Evolutionary conservation across 2,113 vertebrate species (phyloP).

Genomic region (Cheirogaleus medius): DNA sequence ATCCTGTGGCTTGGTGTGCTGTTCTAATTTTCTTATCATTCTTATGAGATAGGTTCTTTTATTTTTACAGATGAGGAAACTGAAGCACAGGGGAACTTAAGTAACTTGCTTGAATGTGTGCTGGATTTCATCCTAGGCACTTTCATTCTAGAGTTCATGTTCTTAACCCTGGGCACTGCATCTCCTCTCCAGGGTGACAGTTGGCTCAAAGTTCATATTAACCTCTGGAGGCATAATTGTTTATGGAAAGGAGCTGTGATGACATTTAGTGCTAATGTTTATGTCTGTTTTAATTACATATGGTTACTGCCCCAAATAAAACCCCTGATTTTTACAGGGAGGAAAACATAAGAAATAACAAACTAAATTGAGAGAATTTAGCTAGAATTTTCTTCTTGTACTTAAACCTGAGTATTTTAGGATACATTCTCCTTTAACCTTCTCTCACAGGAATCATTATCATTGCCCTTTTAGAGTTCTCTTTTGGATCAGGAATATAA

Average conservation of each 20-base stretch:
- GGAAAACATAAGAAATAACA: neutral
- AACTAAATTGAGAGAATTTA: neutral
- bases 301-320: neutral
- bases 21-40: neutral
- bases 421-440: neutral
- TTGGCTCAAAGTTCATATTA: neutral
- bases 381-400: neutral
- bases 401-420: neutral
- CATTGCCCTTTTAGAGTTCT: neutral
- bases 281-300: neutral
- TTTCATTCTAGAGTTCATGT: neutral
- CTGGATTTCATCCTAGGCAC: neutral
- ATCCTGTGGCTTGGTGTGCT: neutral
- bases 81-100: neutral
- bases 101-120: neutral
- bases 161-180: fast-evolving
- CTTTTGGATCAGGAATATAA: neutral
- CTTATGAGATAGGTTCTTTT: neutral
- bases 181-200: neutral
- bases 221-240: neutral
- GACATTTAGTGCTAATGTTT: neutral
- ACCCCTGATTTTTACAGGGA: neutral
- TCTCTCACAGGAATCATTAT: neutral
- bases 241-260: neutral
- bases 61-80: neutral